Evolutionary conservation across 2,888 invertebrate genomes (phyloP), one percentile per base, ranked within the genome.

Genomic region (Pasiphila rectangulata): DNA sequence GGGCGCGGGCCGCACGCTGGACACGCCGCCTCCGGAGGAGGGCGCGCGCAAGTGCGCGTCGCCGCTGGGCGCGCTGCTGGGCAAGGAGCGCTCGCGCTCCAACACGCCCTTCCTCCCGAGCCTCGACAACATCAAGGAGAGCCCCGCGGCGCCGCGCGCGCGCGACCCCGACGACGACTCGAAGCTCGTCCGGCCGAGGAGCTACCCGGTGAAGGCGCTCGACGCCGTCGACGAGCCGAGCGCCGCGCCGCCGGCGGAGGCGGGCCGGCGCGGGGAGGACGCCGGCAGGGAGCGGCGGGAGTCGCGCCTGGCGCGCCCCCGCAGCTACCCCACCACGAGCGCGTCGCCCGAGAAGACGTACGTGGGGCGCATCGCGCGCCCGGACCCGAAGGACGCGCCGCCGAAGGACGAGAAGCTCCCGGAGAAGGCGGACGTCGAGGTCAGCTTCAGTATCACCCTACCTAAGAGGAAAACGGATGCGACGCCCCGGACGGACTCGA

Each of bases 281-380:
- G 77, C 80, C 17, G 51, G 27, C 46, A 68, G 67, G 51, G 75
- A 77, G 37, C 71, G 63, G 16, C 69, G 75, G 45, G 89, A 89
- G 64, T 88, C 89, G 1, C 84, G 79, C 61, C 69, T 92, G 32
- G 76, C 89, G 46, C 81, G 92, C 16, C 92, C 92, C 10, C 91
- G 91, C 63, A 92, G 92, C 69, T 92, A 92, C 66, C 92, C 92
- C n/a, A 82, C 82, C 3, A 78, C 79, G 57, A 83, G 77, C 58
- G 79, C 83, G 12, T 82, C 83, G 4, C 85, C 85, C 15, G 87
- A 88, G 62, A 88, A 87, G 67, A 67, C 76, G 13, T 80, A 75
- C 54, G 46, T 76, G 19, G 72, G 55, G 54, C 77, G 79, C 23
- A 74, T 61, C 32, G 76, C 75, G 56, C 77, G 69, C 53, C 76